A percentile compares a stretch with the other conserved stretches of the same genome.
These are phyloP conservation scores for Myrmecophaga tridactyla DNA, from an alignment of 2,113 vertebrate genomes.

Conservation along the genomic window DNA sequence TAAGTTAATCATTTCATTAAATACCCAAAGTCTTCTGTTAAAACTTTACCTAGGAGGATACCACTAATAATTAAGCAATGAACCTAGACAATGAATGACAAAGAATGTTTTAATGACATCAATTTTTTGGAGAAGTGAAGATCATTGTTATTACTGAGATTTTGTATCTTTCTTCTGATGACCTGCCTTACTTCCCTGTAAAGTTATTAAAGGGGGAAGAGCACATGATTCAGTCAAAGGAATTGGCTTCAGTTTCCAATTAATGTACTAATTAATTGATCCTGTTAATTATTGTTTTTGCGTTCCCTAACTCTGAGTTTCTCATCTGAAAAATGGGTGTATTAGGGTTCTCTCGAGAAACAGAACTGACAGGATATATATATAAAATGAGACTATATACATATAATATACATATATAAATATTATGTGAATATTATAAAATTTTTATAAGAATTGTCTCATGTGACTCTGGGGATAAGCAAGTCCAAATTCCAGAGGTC, in stretches of 20 bases:
- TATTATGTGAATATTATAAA: no score
- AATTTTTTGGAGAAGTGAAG: not conserved
- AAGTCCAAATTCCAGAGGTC: no score
- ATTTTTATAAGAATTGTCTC: no score
- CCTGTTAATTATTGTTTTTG: not conserved
- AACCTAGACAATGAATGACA: not conserved
- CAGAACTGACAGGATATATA: no score
- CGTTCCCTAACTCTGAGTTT: no score
- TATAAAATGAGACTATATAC: no score
- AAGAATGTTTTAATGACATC: not conserved
- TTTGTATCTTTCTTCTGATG: not conserved
- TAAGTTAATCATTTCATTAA: not conserved
- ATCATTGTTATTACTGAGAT: not conserved
- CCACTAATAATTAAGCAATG: not conserved
- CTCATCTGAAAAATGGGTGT: no score
- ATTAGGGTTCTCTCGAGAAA: no score
- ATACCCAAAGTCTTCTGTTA: not conserved
- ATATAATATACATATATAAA: no score
- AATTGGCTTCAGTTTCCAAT: not conserved
- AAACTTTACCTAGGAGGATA: not conserved
- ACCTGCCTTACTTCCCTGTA: not conserved
- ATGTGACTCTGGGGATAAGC: no score
- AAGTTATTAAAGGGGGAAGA: not conserved
- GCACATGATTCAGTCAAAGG: not conserved
- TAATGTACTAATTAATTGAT: not conserved